Conservation (phyloP, 2,888 invertebrate species). For the Elysia crispata region DNA sequence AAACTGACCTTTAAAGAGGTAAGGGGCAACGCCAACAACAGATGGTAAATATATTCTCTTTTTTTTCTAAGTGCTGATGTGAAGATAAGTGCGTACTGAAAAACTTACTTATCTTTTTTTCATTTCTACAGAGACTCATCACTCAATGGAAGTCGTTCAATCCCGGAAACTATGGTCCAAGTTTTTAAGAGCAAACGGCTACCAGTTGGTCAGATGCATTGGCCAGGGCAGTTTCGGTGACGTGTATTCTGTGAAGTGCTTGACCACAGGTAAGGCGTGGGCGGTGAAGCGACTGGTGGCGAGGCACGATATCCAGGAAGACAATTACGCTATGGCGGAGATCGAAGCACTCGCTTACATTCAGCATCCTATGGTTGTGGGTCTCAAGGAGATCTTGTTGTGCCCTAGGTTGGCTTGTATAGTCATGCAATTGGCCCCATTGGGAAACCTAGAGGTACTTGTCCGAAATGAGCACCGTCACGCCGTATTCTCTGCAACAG, state of each 20-base stretch:
- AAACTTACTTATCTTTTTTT: too few relatives aligned
- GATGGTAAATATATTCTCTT: too few relatives aligned
- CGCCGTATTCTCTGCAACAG: too few relatives aligned
- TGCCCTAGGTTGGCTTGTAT: slow-evolving; percentile 49
- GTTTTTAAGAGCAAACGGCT: slow-evolving; percentile 46
- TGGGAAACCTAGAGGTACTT: slow-evolving; percentile 56
- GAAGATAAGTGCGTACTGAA: too few relatives aligned
- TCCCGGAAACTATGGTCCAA: slow-evolving; percentile 42
- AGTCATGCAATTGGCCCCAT: slow-evolving; percentile 54
- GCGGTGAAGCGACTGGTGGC: slow-evolving; percentile 53
- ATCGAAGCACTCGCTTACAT: slow-evolving; percentile 51
- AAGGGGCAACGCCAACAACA: too few relatives aligned
- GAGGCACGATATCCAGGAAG: slow-evolving; percentile 41
- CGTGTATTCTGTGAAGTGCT: slow-evolving; percentile 46
- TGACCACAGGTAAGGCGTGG: neutral
- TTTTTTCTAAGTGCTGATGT: too few relatives aligned
- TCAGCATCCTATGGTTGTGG: slow-evolving; percentile 49
- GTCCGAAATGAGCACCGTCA: too few relatives aligned
- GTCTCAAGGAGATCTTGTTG: slow-evolving; percentile 49
- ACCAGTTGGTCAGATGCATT: slow-evolving; percentile 40
- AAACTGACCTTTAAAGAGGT: too few relatives aligned
- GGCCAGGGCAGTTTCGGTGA: slow-evolving; percentile 54
- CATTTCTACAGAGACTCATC: too few relatives aligned
- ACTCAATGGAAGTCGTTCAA: slow-evolving; percentile 49
- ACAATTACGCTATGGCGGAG: slow-evolving; percentile 50